Conservation (phyloP, 2,113 vertebrate genomes). For the Columbina picui region DNA sequence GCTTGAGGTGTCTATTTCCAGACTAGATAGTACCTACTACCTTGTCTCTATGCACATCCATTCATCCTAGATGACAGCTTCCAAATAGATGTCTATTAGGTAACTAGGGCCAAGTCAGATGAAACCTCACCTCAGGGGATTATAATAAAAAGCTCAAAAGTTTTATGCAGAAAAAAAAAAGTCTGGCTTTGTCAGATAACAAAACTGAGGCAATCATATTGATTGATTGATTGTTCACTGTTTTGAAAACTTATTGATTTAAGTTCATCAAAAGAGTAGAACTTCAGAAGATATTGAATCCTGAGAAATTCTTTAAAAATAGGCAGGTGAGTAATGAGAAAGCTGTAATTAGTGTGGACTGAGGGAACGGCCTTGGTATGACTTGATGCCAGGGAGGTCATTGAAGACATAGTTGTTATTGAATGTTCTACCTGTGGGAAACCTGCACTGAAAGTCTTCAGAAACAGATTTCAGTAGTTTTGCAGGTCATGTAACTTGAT, state of each 20-base stretch:
- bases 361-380: neutral
- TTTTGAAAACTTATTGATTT: neutral
- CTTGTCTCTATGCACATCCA: neutral
- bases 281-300: neutral
- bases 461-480: neutral
- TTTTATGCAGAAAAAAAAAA: neutral
- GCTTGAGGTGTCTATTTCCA: neutral
- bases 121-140: accelerated
- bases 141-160: neutral
- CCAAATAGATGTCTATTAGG: neutral
- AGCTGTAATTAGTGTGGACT: neutral
- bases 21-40: neutral
- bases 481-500: neutral
- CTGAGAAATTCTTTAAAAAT: neutral
- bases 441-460: neutral
- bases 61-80: neutral
- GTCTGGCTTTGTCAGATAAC: accelerated
- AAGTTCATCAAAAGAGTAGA: neutral
- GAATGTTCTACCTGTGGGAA: neutral
- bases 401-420: neutral
- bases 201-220: neutral
- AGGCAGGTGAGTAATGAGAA: neutral
- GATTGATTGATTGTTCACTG: neutral
- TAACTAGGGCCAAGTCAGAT: neutral
- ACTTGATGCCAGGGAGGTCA: neutral